A percentile compares a stretch with the other conserved stretches of the same genome.
Conservation (phyloP, 2,113 vertebrate genomes). For the Neofelis nebulosa region DNA sequence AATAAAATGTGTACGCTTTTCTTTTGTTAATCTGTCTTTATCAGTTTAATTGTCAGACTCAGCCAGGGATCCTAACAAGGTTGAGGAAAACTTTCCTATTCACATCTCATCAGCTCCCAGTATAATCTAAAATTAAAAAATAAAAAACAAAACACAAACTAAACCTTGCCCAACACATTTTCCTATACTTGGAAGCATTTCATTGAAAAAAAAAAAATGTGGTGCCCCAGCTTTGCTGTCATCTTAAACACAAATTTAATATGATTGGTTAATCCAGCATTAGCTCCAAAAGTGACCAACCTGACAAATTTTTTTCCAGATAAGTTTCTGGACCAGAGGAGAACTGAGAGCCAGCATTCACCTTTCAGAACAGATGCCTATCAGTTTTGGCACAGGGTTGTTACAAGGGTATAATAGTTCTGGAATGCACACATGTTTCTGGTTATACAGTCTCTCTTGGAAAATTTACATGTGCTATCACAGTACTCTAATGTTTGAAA, state of each 20-base stretch:
- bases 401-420: neutral
- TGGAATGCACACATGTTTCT: neutral
- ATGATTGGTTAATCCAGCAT: neutral
- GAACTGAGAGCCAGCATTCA: neutral
- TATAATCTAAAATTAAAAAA: neutral
- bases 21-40: neutral
- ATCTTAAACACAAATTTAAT: neutral
- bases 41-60: neutral
- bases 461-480: constrained; percentile 5
- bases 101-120: neutral
- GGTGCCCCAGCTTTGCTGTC: neutral
- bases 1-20: neutral
- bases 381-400: neutral
- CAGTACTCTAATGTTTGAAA: constrained; percentile 47
- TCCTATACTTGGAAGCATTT: neutral
- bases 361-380: neutral
- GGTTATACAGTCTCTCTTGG: neutral
- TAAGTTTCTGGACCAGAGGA: neutral
- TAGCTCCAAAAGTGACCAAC: neutral
- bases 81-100: neutral
- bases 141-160: neutral
- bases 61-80: neutral
- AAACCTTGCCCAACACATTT: neutral
- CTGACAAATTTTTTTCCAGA: neutral
- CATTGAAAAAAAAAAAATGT: neutral